Evolutionary conservation across 2,888 invertebrate species (phyloP).

Genomic region (Ormyrus rosae): DNA sequence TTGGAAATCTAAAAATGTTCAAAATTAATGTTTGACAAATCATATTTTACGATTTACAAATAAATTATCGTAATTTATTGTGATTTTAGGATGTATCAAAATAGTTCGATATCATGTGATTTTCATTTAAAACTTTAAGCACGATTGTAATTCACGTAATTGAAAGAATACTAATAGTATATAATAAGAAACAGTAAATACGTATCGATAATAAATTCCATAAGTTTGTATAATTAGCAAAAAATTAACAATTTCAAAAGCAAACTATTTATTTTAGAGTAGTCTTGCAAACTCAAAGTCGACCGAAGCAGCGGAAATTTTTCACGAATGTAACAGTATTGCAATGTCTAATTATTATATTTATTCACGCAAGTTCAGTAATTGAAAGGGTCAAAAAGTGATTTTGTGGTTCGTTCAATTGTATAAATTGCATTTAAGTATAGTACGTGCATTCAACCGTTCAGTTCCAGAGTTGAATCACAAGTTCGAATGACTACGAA

Average conservation of each 20-base stretch:
- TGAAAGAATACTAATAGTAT: not conserved
- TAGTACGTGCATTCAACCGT: not conserved
- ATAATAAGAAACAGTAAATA: not conserved
- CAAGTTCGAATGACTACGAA: constrained; percentile 19
- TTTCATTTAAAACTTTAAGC: not conserved
- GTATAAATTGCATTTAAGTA: constrained; percentile 20
- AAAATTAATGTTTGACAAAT: not conserved
- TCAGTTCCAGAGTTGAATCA: not conserved
- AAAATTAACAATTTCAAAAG: too few species aligned
- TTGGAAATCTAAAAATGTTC: constrained; percentile 28
- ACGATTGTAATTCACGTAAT: too few species aligned
- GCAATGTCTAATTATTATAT: too few species aligned
- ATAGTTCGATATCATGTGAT: not conserved
- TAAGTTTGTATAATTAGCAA: too few species aligned
- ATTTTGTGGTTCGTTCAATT: constrained; percentile 15
- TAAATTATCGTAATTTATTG: constrained; percentile 15
- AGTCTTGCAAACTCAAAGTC: too few species aligned
- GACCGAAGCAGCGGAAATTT: too few species aligned
- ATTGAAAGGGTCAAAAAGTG: constrained; percentile 34
- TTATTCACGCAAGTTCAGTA: not conserved
- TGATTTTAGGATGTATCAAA: not conserved
- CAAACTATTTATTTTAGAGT: too few species aligned
- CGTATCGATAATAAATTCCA: too few species aligned
- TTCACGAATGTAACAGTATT: too few species aligned
- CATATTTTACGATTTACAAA: not conserved